These are phyloP conservation scores for Micromesistius poutassou DNA, from an alignment of 2,797 vertebrate species.

Conservation along the genomic window DNA sequence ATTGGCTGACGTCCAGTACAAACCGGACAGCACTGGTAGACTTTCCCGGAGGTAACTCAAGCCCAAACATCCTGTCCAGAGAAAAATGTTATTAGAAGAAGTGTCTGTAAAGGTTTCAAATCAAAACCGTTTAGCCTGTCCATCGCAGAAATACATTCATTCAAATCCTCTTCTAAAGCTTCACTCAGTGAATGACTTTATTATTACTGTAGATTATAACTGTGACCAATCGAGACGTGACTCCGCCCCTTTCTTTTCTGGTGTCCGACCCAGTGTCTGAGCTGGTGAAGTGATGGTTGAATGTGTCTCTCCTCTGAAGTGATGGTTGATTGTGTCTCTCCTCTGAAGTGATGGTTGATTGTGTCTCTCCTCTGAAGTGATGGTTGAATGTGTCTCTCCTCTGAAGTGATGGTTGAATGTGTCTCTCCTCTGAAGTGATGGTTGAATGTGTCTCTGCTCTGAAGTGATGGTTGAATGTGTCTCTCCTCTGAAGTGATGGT, in stretches of 20 bases:
- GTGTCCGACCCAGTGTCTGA: too few relatives aligned
- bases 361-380: not conserved
- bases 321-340: not conserved
- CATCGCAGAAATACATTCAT: not conserved
- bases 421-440: too few relatives aligned
- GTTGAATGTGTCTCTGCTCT: too few relatives aligned
- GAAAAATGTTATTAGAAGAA: not conserved
- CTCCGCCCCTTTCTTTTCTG: too few relatives aligned
- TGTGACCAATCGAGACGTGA: too few relatives aligned
- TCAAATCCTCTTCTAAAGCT: not conserved
- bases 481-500: too few relatives aligned
- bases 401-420: constrained; percentile 1
- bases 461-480: too few relatives aligned
- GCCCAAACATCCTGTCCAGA: not conserved
- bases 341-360: constrained; percentile 2
- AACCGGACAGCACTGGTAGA: not conserved
- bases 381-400: constrained; percentile 1
- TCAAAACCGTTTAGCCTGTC: not conserved
- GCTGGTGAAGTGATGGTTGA: too few relatives aligned
- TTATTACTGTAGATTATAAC: too few relatives aligned
- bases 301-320: too few relatives aligned
- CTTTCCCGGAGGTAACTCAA: not conserved
- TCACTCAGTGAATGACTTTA: too few relatives aligned
- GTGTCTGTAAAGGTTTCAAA: not conserved
- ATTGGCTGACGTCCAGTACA: not conserved